phyloP scores from a whole-genome alignment of 1,140 invertebrate genomes.

The Ptiloglossa arizonensis region DNA sequence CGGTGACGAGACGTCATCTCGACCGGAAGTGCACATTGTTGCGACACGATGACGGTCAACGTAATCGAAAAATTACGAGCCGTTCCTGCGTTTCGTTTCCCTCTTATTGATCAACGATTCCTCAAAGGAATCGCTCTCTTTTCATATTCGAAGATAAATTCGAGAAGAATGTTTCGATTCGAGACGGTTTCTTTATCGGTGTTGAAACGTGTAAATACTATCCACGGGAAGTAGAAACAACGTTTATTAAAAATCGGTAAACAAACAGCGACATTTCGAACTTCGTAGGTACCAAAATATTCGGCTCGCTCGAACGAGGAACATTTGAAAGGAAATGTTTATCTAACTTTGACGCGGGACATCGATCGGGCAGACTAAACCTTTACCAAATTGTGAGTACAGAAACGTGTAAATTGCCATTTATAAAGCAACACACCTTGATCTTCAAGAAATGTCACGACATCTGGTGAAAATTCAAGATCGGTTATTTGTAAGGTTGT shows the following conservation, averaged over 20 bases:
- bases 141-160: no score
- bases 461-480: constrained; percentile 8
- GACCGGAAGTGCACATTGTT: constrained; percentile 22
- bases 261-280: constrained; percentile 27
- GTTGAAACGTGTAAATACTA: no score
- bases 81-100: no score
- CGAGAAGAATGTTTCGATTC: no score
- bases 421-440: constrained; percentile 16
- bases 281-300: constrained; percentile 12
- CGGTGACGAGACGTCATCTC: constrained; percentile 24
- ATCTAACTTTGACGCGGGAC: constrained; percentile 17
- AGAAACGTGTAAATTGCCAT: constrained; percentile 27
- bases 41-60: constrained; percentile 14
- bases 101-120: no score
- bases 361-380: constrained; percentile 26
- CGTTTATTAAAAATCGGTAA: background rate
- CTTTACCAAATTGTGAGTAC: background rate
- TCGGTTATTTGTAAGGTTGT: background rate
- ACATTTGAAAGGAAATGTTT: constrained; percentile 49
- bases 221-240: no score
- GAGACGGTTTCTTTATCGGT: no score
- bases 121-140: no score
- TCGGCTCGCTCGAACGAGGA: constrained; percentile 10
- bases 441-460: constrained; percentile 54
- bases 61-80: constrained; percentile 49